Base-by-base conservation (phyloP, 2,797 vertebrate genomes). In the Argyrosomus regius region DNA sequence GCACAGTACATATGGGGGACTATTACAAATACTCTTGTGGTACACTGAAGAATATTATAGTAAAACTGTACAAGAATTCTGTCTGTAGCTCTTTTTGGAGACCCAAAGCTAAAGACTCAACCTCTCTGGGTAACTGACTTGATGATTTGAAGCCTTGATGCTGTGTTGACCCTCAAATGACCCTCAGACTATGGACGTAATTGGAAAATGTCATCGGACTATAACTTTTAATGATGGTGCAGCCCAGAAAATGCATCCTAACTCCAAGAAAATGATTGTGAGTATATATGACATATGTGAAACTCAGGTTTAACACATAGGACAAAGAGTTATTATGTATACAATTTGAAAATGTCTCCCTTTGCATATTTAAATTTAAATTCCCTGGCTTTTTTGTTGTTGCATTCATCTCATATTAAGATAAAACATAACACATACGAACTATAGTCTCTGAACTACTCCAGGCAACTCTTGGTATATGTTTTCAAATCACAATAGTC, bases 91-190 rank as follows among this genome's bases (percentile, higher is more conserved):
- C 14, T 57, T 49, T 60, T 39, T 53, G 17, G 4, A 63, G 28
- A 68, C 10, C 18, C 28, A 58, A 58, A 58, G 61, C 62, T 50
- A 6, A 74, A 64, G 31, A 57, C 9, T 41, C 31, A 14, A 43
- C 52, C 5, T 14, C 12, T 24, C 12, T 26, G 8, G 43, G 1
- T n/a, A 7, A 31, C n/a, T 69, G 59, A 66, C 48, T 9, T 66
- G 22, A 49, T 69, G 59, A 75, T 54, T 9, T 66, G 22, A 49
- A 63, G 64, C 24, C 14, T 48, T 39, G 62, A 28, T 22, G 13
- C 52, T 11, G 3, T 20, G 22, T 64, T 39, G 35, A 39, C 8
- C 8, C 35, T 67, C 1, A 39, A 48, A 61, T 28, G 6, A 46
- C 17, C n/a, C 35, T 24, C 46, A 5, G 26, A 26, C 20, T 10